Conservation (phyloP, 2,797 vertebrate species). For the Sebastes matsubarae region DNA sequence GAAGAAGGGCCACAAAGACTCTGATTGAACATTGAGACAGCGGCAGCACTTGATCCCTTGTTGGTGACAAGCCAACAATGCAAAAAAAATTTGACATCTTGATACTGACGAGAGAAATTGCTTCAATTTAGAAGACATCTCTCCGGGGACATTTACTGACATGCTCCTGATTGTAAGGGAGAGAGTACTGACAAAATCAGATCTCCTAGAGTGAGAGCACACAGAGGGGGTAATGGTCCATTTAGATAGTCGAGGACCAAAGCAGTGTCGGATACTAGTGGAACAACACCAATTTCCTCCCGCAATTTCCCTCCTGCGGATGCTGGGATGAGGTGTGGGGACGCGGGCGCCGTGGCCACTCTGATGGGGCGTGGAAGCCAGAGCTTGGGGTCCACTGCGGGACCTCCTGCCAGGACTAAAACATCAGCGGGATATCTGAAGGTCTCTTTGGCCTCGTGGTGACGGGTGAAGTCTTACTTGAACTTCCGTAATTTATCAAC, state of each 20-base stretch:
- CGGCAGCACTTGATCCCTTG: background rate
- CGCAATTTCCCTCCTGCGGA: constrained; percentile 77
- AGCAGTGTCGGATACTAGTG: constrained; percentile 59
- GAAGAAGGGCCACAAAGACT: background rate
- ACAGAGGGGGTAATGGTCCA: constrained; percentile 74
- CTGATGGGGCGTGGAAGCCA: constrained; percentile 42
- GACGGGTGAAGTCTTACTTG: constrained; percentile 28
- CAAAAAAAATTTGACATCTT: constrained; percentile 24
- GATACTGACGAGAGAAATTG: constrained; percentile 13
- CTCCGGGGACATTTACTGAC: constrained; percentile 27
- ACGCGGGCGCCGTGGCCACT: constrained; percentile 38
- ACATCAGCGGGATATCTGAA: constrained; percentile 28
- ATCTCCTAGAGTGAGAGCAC: constrained; percentile 51
- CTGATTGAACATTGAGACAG: background rate
- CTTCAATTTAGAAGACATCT: constrained; percentile 32
- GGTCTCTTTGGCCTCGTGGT: constrained; percentile 21
- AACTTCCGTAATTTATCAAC: constrained; percentile 39
- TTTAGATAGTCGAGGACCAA: constrained; percentile 70
- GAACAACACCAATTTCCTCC: constrained; percentile 78
- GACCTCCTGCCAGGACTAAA: constrained; percentile 36
- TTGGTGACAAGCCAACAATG: constrained; percentile 10
- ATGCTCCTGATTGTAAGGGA: constrained; percentile 41
- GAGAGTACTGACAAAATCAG: constrained; percentile 51
- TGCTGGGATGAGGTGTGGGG: constrained; percentile 71
- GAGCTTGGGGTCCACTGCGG: constrained; percentile 20